These are phyloP conservation scores for Haliaeetus leucogaster DNA, from an alignment of 2,113 vertebrate genomes.

Conservation along the genomic window DNA sequence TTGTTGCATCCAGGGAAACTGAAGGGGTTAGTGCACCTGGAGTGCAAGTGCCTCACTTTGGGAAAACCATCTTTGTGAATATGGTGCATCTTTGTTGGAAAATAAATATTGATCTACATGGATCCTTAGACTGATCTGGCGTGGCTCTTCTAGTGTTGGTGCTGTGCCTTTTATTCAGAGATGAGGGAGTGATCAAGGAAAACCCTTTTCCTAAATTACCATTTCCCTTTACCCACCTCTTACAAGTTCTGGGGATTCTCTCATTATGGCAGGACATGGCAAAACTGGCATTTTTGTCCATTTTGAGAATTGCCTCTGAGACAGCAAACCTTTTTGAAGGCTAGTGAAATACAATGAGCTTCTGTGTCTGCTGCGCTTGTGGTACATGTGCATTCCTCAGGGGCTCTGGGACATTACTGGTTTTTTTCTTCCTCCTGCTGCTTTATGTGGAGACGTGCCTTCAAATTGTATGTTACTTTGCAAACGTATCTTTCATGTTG, in stretches of 20 bases:
- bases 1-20: too few relatives aligned
- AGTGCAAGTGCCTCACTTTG: too few relatives aligned
- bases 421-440: neutral
- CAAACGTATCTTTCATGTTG: constrained; percentile 29
- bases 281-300: neutral
- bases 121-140: neutral
- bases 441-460: neutral
- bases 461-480: neutral
- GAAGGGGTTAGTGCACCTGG: too few relatives aligned
- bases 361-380: neutral
- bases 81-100: neutral
- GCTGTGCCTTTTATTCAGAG: neutral
- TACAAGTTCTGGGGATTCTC: neutral
- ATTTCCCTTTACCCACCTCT: neutral
- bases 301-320: neutral
- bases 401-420: neutral
- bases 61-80: too few relatives aligned
- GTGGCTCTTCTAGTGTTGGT: neutral
- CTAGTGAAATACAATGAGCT: neutral
- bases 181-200: neutral
- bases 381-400: too few relatives aligned
- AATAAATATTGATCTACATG: neutral
- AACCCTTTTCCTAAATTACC: neutral
- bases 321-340: neutral
- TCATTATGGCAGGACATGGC: neutral